Base-by-base conservation (phyloP, 2,888 invertebrate genomes). In the Phyllotreta striolata region DNA sequence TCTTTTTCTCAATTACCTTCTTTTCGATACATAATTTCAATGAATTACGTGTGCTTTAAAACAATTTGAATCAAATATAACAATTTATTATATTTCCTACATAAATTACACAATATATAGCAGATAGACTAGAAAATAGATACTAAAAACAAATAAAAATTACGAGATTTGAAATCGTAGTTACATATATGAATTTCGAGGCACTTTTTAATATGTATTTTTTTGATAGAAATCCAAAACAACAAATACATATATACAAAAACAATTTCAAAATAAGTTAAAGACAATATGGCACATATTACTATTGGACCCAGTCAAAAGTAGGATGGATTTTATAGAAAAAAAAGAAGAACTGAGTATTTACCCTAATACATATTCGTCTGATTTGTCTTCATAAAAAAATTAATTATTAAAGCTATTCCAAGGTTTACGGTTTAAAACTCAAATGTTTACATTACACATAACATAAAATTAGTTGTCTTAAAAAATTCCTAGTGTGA, bases 221-320 rank as follows among this genome's bases (percentile, higher is more conserved):
- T 24, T 24, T 24, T 24, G 1, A 24, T 24, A 24, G 24, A 24
- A 4, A 24, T 24, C 24, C 24, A 24, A 24, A 24, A 24, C 4
- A 24, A 24, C 24, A 24, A 24, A 24, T 24, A 24, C 24, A 24
- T 24, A 24, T 24, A 24, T 24, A 24, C 24, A 24, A 24, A 24
- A 24, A 24, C 24, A 24, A 24, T 24, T 24, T 24, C 24, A 44
- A 44, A 44, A 44, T 44, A 14, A 44, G 44, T 10, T 47, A 39
- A 54, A 54, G 10, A 58, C 12, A 57, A 59, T 58, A 58, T 59
- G 58, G 58, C 58, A 59, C 58, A 51, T 51, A 10, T 14, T 12
- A 59, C 6, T 41, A 10, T 59, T 59, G 58, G 58, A 40, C 51
- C 51, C 58, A 13, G 34, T 39, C 12, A 10, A n/a, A 49, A 10